A percentile compares a stretch with the other conserved stretches of the same genome.
Evolutionary conservation across 2,888 invertebrate genomes (phyloP).

Genomic region (Scrobipalpa costella): DNA sequence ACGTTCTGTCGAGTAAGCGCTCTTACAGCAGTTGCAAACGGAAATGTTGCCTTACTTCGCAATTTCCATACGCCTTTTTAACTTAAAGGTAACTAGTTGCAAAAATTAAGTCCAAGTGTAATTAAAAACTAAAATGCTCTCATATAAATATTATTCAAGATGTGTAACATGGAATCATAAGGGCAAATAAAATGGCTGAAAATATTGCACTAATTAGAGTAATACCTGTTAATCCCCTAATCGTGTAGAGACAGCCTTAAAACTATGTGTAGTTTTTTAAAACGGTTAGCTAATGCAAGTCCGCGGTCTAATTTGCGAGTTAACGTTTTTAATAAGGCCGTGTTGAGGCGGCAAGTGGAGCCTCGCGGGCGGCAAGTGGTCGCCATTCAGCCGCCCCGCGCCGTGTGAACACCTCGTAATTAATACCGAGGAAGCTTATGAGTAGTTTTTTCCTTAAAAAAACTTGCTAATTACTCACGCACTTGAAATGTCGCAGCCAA

Average conservation of each 20-base stretch:
- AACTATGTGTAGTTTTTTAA: constrained; percentile 59
- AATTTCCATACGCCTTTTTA: constrained; percentile 77
- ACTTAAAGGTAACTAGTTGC: constrained; percentile 53
- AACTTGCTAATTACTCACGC: constrained; percentile 71
- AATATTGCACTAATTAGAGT: constrained; percentile 21
- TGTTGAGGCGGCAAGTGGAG: constrained; percentile 76
- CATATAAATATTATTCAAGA: constrained; percentile 37
- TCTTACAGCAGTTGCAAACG: constrained; percentile 64
- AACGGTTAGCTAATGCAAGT: constrained; percentile 77
- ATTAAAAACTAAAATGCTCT: constrained; percentile 56
- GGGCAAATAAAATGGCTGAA: constrained; percentile 44
- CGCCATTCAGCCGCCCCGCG: constrained; percentile 67
- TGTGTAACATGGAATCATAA: constrained; percentile 54
- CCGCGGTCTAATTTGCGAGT: constrained; percentile 78
- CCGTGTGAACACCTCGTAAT: constrained; percentile 74
- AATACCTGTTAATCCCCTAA: constrained; percentile 49
- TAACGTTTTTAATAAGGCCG: constrained; percentile 80
- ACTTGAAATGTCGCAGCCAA: constrained; percentile 44
- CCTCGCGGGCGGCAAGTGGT: constrained; percentile 74
- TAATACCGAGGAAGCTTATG: constrained; percentile 79
- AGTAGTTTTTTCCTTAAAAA: constrained; percentile 78
- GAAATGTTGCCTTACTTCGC: constrained; percentile 77
- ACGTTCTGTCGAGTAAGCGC: constrained; percentile 70
- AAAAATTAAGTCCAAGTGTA: constrained; percentile 53
- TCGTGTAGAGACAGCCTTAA: constrained; percentile 57